Evolutionary conservation across 2,113 vertebrate species (phyloP).

Genomic region (Percopsis transmontana): DNA sequence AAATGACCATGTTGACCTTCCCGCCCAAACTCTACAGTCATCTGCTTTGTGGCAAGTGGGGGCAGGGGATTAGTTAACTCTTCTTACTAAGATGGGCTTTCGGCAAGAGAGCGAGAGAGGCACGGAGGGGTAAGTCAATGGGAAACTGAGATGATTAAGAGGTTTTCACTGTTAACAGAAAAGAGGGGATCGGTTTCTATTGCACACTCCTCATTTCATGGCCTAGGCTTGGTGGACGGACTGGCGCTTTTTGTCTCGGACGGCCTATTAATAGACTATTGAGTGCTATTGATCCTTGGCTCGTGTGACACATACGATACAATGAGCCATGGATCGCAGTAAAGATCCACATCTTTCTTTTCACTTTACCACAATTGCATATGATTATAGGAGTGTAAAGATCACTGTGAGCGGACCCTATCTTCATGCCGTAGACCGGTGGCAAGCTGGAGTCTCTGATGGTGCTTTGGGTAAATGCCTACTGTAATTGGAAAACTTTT

Average conservation of each 20-base stretch:
- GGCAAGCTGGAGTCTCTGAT: constrained; percentile 32
- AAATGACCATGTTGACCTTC: constrained; percentile 58
- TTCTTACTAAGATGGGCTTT: constrained; percentile 60
- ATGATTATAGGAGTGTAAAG: constrained; percentile 76
- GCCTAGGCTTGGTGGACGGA: constrained; percentile 70
- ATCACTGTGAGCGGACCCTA: constrained; percentile 59
- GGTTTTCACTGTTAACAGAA: constrained; percentile 81
- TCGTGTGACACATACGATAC: constrained; percentile 78
- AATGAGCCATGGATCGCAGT: constrained; percentile 80
- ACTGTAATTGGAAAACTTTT: constrained; percentile 74
- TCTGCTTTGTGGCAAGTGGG: constrained; percentile 50
- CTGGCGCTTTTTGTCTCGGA: constrained; percentile 69
- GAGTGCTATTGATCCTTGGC: constrained; percentile 80
- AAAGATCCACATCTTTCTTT: constrained; percentile 74
- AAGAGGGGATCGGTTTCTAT: constrained; percentile 78
- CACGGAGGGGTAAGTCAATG: constrained; percentile 73
- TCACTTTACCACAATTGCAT: constrained; percentile 80
- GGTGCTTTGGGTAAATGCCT: constrained; percentile 54
- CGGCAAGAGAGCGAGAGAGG: constrained; percentile 60
- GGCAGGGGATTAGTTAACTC: constrained; percentile 58
- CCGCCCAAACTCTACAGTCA: constrained; percentile 54
- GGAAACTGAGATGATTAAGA: constrained; percentile 82
- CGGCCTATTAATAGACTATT: constrained; percentile 84
- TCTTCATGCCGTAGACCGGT: constrained; percentile 51
- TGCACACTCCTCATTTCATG: constrained; percentile 74